Base-by-base conservation (phyloP, 2,888 invertebrate species). In the Chrysina gloriosa region DNA sequence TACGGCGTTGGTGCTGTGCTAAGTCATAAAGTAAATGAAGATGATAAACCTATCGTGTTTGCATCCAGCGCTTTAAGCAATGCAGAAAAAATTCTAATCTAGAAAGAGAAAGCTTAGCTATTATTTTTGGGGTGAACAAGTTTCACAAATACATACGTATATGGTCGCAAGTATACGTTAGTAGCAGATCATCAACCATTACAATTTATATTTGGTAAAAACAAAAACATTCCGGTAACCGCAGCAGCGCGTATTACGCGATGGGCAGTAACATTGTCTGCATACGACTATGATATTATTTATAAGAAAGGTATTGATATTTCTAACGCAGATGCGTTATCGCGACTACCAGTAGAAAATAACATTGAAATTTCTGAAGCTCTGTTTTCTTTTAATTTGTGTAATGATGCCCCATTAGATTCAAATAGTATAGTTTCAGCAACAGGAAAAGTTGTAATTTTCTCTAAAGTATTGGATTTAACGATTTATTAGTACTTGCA, bases 41-140 rank as follows among this genome's bases (percentile, higher is more conserved):
- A 16, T 9, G 76, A 78, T 58, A 68, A 74, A 67, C 80, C 79
- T 6, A 74, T 79, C 21, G 73, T 73, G 4, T 79, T 74, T 70
- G 77, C 77, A 1, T 78, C 76, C 16, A 67, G 48, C 73, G 76
- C 58, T 70, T 75, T 65, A 72, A 74, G 9, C 71, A 75, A 34
- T 50, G 71, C 71, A 3, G 67, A 79, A 19, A 71, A 50, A 34
- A 45, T n/a, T n/a, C n/a, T n/a, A n/a, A n/a, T n/a, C n/a, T n/a
- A n/a, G n/a, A n/a, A n/a, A n/a, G n/a, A n/a, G n/a, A n/a, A n/a
- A n/a, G n/a, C n/a, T n/a, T n/a, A n/a, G n/a, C n/a, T n/a, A n/a
- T n/a, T n/a, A n/a, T n/a, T n/a, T n/a, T n/a, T n/a, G n/a, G n/a
- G n/a, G n/a, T n/a, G n/a, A n/a, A n/a, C n/a, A n/a, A n/a, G n/a